Conservation (phyloP, 2,797 vertebrate genomes). For the Pangasius krempfi region DNA sequence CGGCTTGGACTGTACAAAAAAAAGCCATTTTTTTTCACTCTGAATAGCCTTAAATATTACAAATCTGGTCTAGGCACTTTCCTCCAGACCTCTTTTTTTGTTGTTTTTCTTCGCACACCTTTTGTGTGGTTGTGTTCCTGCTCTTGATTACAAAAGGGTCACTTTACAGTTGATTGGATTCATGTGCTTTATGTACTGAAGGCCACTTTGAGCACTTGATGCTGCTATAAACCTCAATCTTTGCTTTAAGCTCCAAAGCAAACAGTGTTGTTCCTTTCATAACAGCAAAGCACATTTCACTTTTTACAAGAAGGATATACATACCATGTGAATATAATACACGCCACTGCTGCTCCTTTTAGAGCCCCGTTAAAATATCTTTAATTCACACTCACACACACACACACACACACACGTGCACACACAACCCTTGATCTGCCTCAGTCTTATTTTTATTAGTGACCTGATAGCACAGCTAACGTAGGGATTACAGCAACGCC, state of each 20-base stretch:
- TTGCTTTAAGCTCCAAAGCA: conserved; percentile 5
- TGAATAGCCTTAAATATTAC: conserved; percentile 25
- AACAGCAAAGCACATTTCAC: neutral
- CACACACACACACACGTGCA: neutral
- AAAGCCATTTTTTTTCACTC: neutral
- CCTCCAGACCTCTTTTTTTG: neutral
- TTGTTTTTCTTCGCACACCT: neutral
- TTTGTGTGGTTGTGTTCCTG: neutral
- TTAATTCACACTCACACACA: conserved; percentile 40
- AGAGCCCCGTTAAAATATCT: conserved; percentile 50
- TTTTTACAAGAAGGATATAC: conserved; percentile 14
- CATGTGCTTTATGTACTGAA: conserved; percentile 20
- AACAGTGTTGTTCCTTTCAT: conserved; percentile 5
- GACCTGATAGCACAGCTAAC: conserved; percentile 53
- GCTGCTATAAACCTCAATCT: conserved; percentile 32
- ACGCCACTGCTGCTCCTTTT: conserved; percentile 35
- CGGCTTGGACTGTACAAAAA: conserved; percentile 14
- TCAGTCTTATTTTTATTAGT: conserved; percentile 57
- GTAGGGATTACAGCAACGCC: conserved; percentile 48
- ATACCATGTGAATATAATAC: conserved; percentile 7
- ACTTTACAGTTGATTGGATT: conserved; percentile 39
- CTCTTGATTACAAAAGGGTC: conserved; percentile 38
- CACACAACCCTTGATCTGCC: conserved; percentile 34
- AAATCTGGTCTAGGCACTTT: neutral
- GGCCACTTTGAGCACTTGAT: conserved; percentile 32